Evolutionary conservation across 2,888 invertebrate species (phyloP).

Genomic region (Lottia gigantea): DNA sequence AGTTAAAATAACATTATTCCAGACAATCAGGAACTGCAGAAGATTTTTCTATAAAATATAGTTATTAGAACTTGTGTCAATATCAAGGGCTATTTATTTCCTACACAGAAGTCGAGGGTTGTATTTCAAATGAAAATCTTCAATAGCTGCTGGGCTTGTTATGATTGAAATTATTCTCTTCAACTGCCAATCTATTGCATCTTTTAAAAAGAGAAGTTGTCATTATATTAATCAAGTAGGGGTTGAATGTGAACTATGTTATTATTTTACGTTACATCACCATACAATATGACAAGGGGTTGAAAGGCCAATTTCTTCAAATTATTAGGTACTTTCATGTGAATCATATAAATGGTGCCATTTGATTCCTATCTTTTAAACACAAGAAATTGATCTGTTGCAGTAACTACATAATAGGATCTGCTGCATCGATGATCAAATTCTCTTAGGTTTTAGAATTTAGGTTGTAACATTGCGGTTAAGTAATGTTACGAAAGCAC

Average conservation of each 20-base stretch:
- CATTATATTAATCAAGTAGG: conserved; percentile 2
- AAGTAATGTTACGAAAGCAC: no score
- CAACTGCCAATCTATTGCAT: background rate
- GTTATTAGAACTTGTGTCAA: no score
- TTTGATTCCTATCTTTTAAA: background rate
- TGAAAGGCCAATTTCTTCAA: conserved; percentile 4
- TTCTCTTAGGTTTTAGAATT: no score
- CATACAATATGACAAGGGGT: background rate
- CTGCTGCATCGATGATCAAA: no score
- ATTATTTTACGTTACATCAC: conserved; percentile 3
- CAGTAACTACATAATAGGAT: no score
- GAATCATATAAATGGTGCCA: background rate
- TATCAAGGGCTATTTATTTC: no score
- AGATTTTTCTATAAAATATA: no score
- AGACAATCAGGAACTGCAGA: no score
- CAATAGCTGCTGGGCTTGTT: background rate
- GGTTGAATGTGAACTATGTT: background rate
- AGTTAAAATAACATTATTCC: no score
- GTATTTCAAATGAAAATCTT: conserved; percentile 1
- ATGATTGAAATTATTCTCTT: background rate
- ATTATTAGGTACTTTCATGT: background rate
- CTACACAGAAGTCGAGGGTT: background rate
- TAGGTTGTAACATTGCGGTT: no score
- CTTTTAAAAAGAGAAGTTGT: conserved; percentile 7
- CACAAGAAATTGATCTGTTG: no score